These are phyloP conservation scores for Nothoprocta perdicaria DNA, from an alignment of 2,113 vertebrate genomes.

Conservation along the genomic window DNA sequence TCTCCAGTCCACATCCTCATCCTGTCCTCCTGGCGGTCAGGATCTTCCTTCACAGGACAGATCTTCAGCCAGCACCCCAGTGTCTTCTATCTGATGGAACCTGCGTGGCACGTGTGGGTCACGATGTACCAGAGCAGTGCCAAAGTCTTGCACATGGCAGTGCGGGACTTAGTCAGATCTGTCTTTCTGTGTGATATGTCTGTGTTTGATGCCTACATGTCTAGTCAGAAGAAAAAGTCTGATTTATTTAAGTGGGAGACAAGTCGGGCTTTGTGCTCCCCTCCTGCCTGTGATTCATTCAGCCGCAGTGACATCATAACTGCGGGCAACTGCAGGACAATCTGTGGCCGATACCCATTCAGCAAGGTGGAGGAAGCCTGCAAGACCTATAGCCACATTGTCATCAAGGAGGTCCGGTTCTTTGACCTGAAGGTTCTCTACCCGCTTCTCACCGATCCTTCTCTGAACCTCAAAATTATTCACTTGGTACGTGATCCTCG, in stretches of 20 bases:
- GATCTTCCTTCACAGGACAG: slow-evolving; percentile 87
- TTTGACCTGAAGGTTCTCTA: slow-evolving; percentile 88
- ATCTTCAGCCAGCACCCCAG: slow-evolving; percentile 87
- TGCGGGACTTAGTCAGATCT: slow-evolving; percentile 82
- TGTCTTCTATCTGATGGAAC: slow-evolving; percentile 89
- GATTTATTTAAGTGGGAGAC: slow-evolving; percentile 89
- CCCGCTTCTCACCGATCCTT: slow-evolving; percentile 86
- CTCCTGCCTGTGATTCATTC: slow-evolving; percentile 82
- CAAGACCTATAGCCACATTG: slow-evolving; percentile 87
- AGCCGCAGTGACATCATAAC: slow-evolving; percentile 76
- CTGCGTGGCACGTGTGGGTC: slow-evolving; percentile 86
- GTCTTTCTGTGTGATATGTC: slow-evolving; percentile 88
- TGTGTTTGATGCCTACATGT: slow-evolving; percentile 85
- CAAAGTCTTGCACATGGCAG: slow-evolving; percentile 81
- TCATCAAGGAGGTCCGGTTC: slow-evolving; percentile 90
- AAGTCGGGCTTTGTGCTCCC: slow-evolving; percentile 92
- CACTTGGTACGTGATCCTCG: slow-evolving; percentile 94
- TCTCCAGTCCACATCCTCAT: slow-evolving; percentile 82
- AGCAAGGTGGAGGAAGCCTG: slow-evolving; percentile 82
- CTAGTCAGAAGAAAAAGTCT: slow-evolving; percentile 77
- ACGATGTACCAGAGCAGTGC: slow-evolving; percentile 63
- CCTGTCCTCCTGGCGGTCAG: slow-evolving; percentile 86
- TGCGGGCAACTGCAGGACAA: slow-evolving; percentile 63
- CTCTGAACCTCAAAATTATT: slow-evolving; percentile 88
- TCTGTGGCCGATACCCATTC: slow-evolving; percentile 78